Evolutionary conservation across 2,113 vertebrate species (phyloP).

Genomic region (Perca fluviatilis): DNA sequence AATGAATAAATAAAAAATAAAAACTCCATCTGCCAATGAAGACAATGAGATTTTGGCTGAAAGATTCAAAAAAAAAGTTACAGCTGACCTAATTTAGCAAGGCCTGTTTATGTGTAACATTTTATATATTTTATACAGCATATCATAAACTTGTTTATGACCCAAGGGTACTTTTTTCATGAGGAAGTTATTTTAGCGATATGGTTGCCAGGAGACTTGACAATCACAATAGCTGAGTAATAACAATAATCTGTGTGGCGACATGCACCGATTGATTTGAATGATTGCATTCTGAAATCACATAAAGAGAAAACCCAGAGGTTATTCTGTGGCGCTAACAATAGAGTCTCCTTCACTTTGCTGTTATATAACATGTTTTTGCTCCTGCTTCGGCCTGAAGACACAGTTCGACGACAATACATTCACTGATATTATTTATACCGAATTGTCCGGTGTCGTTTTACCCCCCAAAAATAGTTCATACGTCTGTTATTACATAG

Average conservation of each 20-base stretch:
- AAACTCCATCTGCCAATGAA: too few species aligned
- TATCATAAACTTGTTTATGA: conserved; percentile 28
- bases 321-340: neutral
- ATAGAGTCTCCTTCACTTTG: neutral
- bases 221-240: conserved; percentile 5
- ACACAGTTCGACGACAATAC: too few species aligned
- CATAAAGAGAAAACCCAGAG: neutral
- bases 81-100: too few species aligned
- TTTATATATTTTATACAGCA: neutral
- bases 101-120: neutral
- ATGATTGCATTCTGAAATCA: neutral
- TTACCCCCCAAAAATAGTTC: too few species aligned
- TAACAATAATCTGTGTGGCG: neutral
- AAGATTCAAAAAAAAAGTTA: neutral
- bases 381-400: neutral
- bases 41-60: neutral
- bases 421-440: too few species aligned
- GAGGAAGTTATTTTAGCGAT: conserved; percentile 43
- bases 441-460: too few species aligned
- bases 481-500: too few species aligned
- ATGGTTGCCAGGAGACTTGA: conserved; percentile 34
- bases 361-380: conserved; percentile 18
- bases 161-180: neutral
- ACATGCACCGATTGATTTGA: neutral
- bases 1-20: too few species aligned